Conservation (phyloP, 2,888 invertebrate genomes). For the Glaucopsyche alexis region DNA sequence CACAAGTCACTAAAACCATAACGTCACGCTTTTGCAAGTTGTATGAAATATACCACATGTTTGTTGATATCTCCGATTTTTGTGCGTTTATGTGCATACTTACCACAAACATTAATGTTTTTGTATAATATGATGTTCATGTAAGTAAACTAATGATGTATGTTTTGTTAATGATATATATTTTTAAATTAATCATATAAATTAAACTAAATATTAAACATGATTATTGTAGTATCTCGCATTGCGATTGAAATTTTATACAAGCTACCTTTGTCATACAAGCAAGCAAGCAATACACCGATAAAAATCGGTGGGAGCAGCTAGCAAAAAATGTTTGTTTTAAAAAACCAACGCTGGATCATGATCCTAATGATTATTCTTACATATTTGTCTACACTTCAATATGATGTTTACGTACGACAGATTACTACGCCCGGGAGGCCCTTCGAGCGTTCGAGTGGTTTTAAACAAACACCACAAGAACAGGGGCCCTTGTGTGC, state of each 20-base stretch:
- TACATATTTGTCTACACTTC: constrained; percentile 21
- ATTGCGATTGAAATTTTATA: background rate
- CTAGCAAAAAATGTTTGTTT: constrained; percentile 2
- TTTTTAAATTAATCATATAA: no score
- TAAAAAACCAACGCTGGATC: constrained; percentile 3
- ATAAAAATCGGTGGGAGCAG: background rate
- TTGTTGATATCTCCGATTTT: no score
- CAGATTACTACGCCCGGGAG: constrained; percentile 26
- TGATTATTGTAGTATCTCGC: no score
- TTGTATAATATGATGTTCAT: no score
- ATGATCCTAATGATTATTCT: constrained; percentile 21
- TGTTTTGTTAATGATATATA: no score
- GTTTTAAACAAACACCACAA: constrained; percentile 69
- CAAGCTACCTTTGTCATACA: background rate
- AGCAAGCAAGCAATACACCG: background rate
- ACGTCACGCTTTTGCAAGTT: no score
- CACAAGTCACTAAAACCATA: no score
- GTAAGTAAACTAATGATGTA: no score
- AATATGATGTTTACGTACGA: constrained; percentile 8
- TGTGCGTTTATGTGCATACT: no score
- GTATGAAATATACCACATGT: no score
- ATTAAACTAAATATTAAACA: no score
- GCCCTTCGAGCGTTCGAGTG: constrained; percentile 61
- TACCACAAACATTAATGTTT: no score
- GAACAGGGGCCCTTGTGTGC: constrained; percentile 61